Evolutionary conservation across 2,113 vertebrate species (phyloP).

Genomic region (Turnix velox): DNA sequence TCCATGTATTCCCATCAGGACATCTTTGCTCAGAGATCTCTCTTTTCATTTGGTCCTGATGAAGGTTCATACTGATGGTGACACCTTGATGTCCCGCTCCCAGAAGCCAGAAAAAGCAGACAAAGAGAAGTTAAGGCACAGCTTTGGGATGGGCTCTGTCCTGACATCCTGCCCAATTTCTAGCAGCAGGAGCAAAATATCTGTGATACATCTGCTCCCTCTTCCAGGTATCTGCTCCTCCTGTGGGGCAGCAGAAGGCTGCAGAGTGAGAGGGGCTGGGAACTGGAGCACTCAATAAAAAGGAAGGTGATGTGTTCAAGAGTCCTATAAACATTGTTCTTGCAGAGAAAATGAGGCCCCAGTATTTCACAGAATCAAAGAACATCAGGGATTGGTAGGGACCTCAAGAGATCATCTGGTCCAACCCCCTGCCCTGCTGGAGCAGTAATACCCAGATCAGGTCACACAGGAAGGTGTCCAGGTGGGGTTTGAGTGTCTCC

Average conservation of each 20-base stretch:
- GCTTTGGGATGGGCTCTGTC: neutral
- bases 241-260: neutral
- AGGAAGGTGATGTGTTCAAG: neutral
- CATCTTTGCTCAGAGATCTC: neutral
- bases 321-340: neutral
- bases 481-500: too few relatives aligned
- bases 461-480: too few relatives aligned
- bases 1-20: neutral
- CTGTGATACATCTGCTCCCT: neutral
- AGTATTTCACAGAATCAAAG: too few relatives aligned
- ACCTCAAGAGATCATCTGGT: too few relatives aligned
- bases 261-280: neutral
- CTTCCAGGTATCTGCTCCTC: neutral
- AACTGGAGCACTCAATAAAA: fast-evolving
- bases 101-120: neutral
- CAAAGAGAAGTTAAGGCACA: neutral
- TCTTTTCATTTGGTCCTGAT: too few relatives aligned
- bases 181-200: neutral
- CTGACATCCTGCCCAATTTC: neutral
- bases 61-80: neutral
- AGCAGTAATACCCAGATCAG: too few relatives aligned
- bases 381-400: too few relatives aligned
- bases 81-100: neutral
- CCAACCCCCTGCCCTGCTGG: too few relatives aligned
- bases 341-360: neutral